phyloP scores from a whole-genome alignment of 2,797 vertebrate species.

The Xenentodon cancila region DNA sequence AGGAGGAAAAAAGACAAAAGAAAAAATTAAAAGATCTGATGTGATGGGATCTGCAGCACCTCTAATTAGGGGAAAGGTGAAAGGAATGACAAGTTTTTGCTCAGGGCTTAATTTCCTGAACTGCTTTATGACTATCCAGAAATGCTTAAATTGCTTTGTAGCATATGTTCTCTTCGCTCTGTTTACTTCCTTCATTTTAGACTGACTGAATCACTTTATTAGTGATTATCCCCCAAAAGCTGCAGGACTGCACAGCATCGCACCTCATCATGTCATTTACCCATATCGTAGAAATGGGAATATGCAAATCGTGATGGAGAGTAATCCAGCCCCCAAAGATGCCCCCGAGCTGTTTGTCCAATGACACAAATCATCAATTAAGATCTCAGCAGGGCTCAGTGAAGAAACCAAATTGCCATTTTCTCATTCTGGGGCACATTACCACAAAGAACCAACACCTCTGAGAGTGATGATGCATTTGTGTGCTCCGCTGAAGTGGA shows the following conservation, averaged over 20 bases:
- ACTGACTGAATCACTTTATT: conserved; percentile 79
- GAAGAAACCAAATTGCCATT: conserved; percentile 83
- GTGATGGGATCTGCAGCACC: conserved; percentile 34
- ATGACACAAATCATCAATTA: conserved; percentile 90
- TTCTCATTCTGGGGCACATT: conserved; percentile 69
- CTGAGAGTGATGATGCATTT: conserved; percentile 45
- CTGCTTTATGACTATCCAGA: conserved; percentile 75
- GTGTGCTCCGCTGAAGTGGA: background rate
- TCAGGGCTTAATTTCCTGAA: conserved; percentile 66
- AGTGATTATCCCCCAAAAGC: conserved; percentile 80
- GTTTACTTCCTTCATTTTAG: conserved; percentile 77
- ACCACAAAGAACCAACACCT: conserved; percentile 78
- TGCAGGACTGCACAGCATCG: conserved; percentile 76
- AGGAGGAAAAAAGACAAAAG: conserved; percentile 1
- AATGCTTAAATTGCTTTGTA: conserved; percentile 77
- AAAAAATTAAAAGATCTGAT: conserved; percentile 22
- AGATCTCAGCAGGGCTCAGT: conserved; percentile 84
- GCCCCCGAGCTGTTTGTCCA: conserved; percentile 85
- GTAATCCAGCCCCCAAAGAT: conserved; percentile 73
- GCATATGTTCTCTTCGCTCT: conserved; percentile 77
- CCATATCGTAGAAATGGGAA: conserved; percentile 77
- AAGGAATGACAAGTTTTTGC: conserved; percentile 65
- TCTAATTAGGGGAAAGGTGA: conserved; percentile 47
- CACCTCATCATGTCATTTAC: conserved; percentile 79
- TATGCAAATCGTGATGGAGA: conserved; percentile 81